Base-by-base conservation (phyloP, 2,888 invertebrate species). In the Amphipyra tragopoginis region DNA sequence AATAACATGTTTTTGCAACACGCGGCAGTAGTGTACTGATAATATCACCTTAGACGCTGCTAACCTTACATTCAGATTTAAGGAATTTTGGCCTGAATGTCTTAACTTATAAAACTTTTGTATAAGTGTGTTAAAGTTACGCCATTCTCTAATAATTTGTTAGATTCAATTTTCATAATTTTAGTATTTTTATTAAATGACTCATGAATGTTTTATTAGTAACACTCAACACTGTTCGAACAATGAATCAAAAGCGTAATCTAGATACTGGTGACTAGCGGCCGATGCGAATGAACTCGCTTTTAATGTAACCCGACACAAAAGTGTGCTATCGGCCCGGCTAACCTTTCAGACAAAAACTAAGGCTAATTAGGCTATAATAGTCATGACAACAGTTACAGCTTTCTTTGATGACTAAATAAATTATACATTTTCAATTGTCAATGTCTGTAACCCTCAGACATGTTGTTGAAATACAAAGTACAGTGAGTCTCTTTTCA, bases 241-340 rank as follows among this genome's bases (percentile, higher is more conserved):
- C 86, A 88, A 87, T 91, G 89, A 90, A 88, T 91, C 88, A 90
- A 86, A 83, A 71, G 77, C 72, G 77, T 89, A 90, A 90, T 92
- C 89, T 90, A 92, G 88, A 91, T 92, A 86, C 84, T 88, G 80
- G 83, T 86, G 85, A 91, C 91, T 87, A 91, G 89, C 85, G 86
- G 85, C 77, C 88, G 88, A 88, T 87, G 94, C 93, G 91, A 93
- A 93, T 91, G 94, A 94, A 93, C 94, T 92, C 90, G 82, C 61
- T 86, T 90, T 89, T 89, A 91, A 91, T 93, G 91, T 91, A 93
- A 93, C 87, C 89, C 86, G 90, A 90, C 84, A 86, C 86, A 85
- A 67, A 93, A 91, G 80, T 93, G 84, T 93, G 93, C 89, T 93
- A 85, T 90, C 86, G 93, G 88, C 92, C 93, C 79, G 85, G 70